Conservation (phyloP, 2,888 invertebrate genomes). For the Habrosyne pyritoides region DNA sequence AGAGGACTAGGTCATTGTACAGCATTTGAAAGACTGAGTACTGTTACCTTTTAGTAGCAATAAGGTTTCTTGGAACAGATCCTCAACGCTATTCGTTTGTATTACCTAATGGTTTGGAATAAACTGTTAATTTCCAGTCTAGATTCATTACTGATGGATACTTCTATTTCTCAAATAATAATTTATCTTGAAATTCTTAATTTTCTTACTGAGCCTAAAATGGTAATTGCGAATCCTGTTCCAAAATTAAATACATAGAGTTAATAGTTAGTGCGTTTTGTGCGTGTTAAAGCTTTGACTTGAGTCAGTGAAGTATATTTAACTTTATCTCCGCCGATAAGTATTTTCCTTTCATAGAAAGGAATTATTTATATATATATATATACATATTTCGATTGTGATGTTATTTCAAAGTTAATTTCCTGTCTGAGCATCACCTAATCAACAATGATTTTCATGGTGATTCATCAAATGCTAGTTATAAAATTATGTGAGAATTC, state of each 20-base stretch:
- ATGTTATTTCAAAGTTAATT: neutral
- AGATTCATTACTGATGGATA: slow-evolving; percentile 43
- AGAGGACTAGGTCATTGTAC: slow-evolving; percentile 41
- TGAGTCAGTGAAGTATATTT: neutral
- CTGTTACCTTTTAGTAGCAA: slow-evolving; percentile 49
- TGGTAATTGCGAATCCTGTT: neutral
- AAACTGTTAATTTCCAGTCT: slow-evolving; percentile 61
- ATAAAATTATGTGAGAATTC: too few relatives aligned
- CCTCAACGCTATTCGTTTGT: slow-evolving; percentile 64
- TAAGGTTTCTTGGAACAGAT: slow-evolving; percentile 49
- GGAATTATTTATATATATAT: too few relatives aligned
- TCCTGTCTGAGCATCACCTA: neutral
- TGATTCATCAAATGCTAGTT: neutral
- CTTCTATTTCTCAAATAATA: slow-evolving; percentile 25
- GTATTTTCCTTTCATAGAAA: neutral
- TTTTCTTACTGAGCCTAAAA: neutral
- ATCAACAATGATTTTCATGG: neutral
- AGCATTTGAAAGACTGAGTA: slow-evolving; percentile 31
- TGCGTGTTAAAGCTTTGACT: neutral
- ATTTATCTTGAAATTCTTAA: neutral
- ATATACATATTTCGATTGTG: neutral
- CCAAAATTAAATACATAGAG: neutral
- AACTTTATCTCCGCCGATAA: neutral
- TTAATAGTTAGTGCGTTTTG: neutral
- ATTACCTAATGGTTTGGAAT: slow-evolving; percentile 45